Conservation (phyloP, 2,797 vertebrate genomes). For the Mus caroli region DNA sequence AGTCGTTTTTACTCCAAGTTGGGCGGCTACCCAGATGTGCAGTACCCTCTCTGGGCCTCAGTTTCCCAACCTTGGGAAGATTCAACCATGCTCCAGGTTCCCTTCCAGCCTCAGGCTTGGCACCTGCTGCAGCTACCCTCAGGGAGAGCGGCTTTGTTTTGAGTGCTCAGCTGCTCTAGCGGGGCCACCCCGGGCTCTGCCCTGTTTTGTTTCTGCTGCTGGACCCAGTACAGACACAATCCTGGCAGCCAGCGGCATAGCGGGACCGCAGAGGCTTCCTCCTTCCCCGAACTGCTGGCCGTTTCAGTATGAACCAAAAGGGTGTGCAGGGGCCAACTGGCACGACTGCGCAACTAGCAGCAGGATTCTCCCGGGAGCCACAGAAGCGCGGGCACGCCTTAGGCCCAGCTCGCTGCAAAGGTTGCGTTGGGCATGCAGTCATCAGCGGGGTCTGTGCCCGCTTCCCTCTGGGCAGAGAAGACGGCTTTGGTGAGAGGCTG, state of each 20-base stretch:
- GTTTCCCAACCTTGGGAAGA: slow-evolving; percentile 35
- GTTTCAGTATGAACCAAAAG: slow-evolving; percentile 88
- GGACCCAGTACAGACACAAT: slow-evolving; percentile 86
- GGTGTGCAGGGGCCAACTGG: slow-evolving; percentile 91
- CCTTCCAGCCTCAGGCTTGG: not conserved
- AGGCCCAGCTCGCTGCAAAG: slow-evolving; percentile 73
- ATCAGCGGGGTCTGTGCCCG: slow-evolving; percentile 79
- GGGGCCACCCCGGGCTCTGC: slow-evolving; percentile 77
- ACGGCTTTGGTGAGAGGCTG: slow-evolving; percentile 62
- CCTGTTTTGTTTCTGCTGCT: slow-evolving; percentile 85
- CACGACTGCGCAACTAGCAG: slow-evolving; percentile 88
- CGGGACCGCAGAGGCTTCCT: slow-evolving; percentile 85
- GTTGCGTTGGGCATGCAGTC: slow-evolving; percentile 85
- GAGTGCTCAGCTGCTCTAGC: slow-evolving; percentile 83
- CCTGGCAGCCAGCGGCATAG: slow-evolving; percentile 82
- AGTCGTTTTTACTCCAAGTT: not conserved
- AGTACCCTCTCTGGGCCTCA: not conserved
- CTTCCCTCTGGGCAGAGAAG: slow-evolving; percentile 77
- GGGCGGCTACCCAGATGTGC: not conserved
- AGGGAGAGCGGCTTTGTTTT: slow-evolving; percentile 60
- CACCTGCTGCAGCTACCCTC: not conserved
- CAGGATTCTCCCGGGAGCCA: slow-evolving; percentile 88
- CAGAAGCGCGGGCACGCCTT: slow-evolving; percentile 84
- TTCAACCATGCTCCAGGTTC: not conserved
- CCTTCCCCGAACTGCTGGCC: slow-evolving; percentile 86